Evolutionary conservation across 2,797 vertebrate species (phyloP), one percentile per base, ranked within the genome.

Genomic region (Coilia nasus): DNA sequence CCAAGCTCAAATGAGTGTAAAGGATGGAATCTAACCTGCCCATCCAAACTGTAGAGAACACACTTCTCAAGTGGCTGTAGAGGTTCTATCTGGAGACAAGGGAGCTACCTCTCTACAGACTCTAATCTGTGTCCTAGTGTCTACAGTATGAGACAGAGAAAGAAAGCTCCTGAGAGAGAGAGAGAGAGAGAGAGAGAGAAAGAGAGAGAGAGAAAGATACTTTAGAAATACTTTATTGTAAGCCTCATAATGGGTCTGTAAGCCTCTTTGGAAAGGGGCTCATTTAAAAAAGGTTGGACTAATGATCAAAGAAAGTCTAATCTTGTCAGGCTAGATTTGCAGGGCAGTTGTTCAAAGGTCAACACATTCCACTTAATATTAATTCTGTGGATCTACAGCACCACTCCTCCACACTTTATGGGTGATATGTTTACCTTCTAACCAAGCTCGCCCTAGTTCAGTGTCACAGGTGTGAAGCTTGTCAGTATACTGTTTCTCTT

Each of bases 221-320:
- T 92, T 92, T 89, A 85, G 87, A 94, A 88, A 90, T 91, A 92
- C 91, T 92, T 92, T 89, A 91, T 81, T 82, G 75, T 92, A 92
- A 94, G 91, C 89, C 87, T 93, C 85, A 92, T 94, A 94, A 94
- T 91, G 91, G 94, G 86, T 90, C 85, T 81, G 90, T 94, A 94
- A 94, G 93, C 94, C 90, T 94, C 93, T 94, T 93, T 94, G 87
- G 90, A 90, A 88, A 92, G 93, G 85, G 90, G 90, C 91, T 94
- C 91, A 88, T 92, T 92, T 94, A 92, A 95, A 92, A 95, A 90
- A 93, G 91, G 89, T 91, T 91, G 90, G 90, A 91, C 92, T 91
- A 57, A 88, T 87, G 93, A 95, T 96, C 94, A 95, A 94, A 95
- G 90, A 91, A 88, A 54, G 86, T 19, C 78, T 95, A 95, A 95